Evolutionary conservation across 2,797 vertebrate species (phyloP).

Genomic region (Gouania willdenowi): DNA sequence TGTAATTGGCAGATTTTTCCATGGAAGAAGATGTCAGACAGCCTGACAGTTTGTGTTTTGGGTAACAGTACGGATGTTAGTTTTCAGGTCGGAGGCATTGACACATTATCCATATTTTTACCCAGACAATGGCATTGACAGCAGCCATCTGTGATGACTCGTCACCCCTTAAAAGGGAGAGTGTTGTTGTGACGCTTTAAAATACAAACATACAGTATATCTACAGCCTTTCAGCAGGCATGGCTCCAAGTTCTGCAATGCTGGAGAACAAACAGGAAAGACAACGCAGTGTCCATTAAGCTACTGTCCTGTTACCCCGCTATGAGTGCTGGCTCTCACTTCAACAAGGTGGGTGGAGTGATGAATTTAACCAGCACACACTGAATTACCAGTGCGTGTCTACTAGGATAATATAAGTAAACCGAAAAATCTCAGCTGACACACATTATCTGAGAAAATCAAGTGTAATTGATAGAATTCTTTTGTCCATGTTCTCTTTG

Average conservation of each 20-base stretch:
- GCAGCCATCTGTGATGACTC: slow-evolving; percentile 63
- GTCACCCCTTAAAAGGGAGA: slow-evolving; percentile 49
- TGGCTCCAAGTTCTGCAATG: slow-evolving; percentile 58
- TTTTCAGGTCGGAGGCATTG: slow-evolving; percentile 25
- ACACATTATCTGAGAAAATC: slow-evolving; percentile 10
- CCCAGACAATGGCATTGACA: slow-evolving; percentile 38
- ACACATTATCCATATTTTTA: slow-evolving; percentile 52
- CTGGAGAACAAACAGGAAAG: slow-evolving; percentile 67
- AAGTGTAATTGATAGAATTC: slow-evolving; percentile 7
- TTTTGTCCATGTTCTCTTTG: slow-evolving; percentile 7
- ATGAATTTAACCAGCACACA: background rate
- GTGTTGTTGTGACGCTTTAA: slow-evolving; percentile 23
- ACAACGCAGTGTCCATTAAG: slow-evolving; percentile 58
- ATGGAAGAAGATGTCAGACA: too few relatives aligned
- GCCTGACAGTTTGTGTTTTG: slow-evolving; percentile 20
- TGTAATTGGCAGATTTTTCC: background rate
- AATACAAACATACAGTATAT: too few relatives aligned
- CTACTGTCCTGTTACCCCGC: slow-evolving; percentile 42
- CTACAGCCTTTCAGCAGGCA: slow-evolving; percentile 49
- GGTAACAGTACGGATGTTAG: slow-evolving; percentile 8
- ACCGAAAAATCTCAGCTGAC: slow-evolving; percentile 4
- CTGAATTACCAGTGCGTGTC: background rate
- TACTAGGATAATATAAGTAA: slow-evolving; percentile 2
- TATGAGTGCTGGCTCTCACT: slow-evolving; percentile 36
- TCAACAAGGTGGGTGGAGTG: slow-evolving; percentile 1